phyloP scores from a whole-genome alignment of 1,140 invertebrate species.

The Lethrus apterus region DNA sequence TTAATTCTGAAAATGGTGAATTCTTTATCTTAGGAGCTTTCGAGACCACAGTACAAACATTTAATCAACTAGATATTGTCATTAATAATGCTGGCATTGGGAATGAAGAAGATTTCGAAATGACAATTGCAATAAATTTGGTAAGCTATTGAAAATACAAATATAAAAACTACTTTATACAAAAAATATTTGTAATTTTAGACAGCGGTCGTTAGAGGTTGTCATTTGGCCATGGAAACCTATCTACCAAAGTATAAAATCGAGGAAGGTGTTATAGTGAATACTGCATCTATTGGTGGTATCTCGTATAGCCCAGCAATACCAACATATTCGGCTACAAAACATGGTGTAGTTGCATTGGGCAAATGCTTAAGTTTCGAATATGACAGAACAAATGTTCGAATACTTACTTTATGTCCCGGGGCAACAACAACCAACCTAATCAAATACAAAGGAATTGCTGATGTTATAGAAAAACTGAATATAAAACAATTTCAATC shows the following conservation, averaged over 20 bases:
- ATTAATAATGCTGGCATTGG: constrained; percentile 34
- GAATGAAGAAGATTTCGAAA: constrained; percentile 25
- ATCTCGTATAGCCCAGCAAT: neutral
- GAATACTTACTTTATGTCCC: neutral
- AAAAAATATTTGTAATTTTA: constrained; percentile 1
- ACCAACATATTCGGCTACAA: neutral
- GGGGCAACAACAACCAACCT: too few relatives aligned
- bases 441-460: too few relatives aligned
- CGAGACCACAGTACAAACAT: constrained; percentile 28
- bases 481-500: too few relatives aligned
- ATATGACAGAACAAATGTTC: neutral
- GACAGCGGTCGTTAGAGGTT: neutral
- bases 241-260: constrained; percentile 9
- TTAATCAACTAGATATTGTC: constrained; percentile 36
- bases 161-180: neutral
- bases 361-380: neutral
- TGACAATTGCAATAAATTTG: constrained; percentile 30
- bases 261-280: neutral
- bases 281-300: constrained; percentile 2
- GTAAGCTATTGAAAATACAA: constrained; percentile 19
- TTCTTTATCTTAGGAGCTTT: constrained; percentile 14
- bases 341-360: neutral
- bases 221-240: neutral
- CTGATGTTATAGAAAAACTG: too few relatives aligned
- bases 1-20: too few relatives aligned